Percentiles rank a stretch among this genome's conserved stretches.
phyloP scores from a whole-genome alignment of 1,140 invertebrate species.

The Trichoplusia ni region DNA sequence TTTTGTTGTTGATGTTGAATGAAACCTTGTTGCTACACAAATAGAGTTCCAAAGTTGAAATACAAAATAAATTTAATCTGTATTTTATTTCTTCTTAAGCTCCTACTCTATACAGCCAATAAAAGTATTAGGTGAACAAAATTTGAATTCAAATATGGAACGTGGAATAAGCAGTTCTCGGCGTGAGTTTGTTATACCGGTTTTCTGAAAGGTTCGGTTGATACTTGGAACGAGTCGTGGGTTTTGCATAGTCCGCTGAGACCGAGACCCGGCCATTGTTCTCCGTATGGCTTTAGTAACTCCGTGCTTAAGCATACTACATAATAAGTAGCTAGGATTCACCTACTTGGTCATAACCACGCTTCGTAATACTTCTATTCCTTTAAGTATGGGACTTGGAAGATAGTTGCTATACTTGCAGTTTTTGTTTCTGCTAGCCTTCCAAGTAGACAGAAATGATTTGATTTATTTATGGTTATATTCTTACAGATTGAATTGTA shows the following conservation, averaged over 20 bases:
- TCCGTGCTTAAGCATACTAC: constrained; percentile 23
- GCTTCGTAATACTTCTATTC: not conserved
- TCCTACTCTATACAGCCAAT: not conserved
- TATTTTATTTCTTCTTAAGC: not conserved
- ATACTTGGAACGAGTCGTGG: constrained; percentile 24
- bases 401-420: too few relatives aligned
- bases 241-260: constrained; percentile 1
- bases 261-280: constrained; percentile 38
- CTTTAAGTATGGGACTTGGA: too few relatives aligned
- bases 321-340: constrained; percentile 36
- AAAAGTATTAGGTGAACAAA: not conserved
- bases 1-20: too few relatives aligned
- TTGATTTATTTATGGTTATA: too few relatives aligned
- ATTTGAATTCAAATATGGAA: constrained; percentile 11
- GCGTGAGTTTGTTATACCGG: constrained; percentile 25
- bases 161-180: not conserved
- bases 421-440: too few relatives aligned
- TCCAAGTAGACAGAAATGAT: too few relatives aligned
- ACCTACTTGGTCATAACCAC: constrained; percentile 17
- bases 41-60: too few relatives aligned
- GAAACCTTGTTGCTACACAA: too few relatives aligned
- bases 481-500: too few relatives aligned
- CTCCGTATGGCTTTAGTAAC: constrained; percentile 39
- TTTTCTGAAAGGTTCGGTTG: constrained; percentile 39
- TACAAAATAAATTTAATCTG: too few relatives aligned